A percentile compares a stretch with the other conserved stretches of the same genome.
These are phyloP conservation scores for Plectropomus leopardus DNA, from an alignment of 2,113 vertebrate genomes.

Conservation along the genomic window DNA sequence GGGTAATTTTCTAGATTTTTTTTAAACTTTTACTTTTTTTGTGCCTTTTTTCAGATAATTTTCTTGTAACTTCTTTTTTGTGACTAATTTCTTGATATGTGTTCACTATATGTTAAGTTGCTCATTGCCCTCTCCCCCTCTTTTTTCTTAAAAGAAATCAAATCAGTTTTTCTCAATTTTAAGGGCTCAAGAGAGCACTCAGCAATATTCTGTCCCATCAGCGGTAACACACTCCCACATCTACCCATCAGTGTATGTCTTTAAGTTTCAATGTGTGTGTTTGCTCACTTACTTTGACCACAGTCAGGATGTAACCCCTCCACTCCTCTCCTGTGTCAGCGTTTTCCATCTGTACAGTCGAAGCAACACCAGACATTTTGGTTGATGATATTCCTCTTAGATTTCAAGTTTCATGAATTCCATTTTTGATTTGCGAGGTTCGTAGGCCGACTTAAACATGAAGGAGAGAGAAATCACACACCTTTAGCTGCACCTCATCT, in stretches of 20 bases:
- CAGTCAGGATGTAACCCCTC: slow-evolving; percentile 88
- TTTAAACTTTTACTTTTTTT: too few relatives aligned
- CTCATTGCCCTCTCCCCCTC: too few relatives aligned
- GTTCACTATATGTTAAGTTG: too few relatives aligned
- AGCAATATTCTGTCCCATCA: background rate
- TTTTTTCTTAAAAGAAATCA: too few relatives aligned
- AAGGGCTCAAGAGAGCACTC: too few relatives aligned
- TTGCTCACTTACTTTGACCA: slow-evolving; percentile 86
- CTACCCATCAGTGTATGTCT: background rate
- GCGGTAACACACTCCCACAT: background rate
- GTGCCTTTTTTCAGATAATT: too few relatives aligned
- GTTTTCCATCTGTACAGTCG: slow-evolving; percentile 80
- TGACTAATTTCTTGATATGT: too few relatives aligned
- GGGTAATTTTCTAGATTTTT: too few relatives aligned
- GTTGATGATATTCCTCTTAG: background rate
- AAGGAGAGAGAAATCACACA: slow-evolving; percentile 17
- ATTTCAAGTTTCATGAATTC: background rate
- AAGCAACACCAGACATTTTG: slow-evolving; percentile 11
- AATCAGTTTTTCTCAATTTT: too few relatives aligned
- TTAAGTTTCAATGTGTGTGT: background rate
- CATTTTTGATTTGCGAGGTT: too few relatives aligned
- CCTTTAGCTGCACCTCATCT: slow-evolving; percentile 75
- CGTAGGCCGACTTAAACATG: too few relatives aligned
- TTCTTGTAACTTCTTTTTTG: too few relatives aligned
- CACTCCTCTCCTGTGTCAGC: slow-evolving; percentile 85